Conservation (phyloP, 2,888 invertebrate species). For the Gasteruption jaculator region DNA sequence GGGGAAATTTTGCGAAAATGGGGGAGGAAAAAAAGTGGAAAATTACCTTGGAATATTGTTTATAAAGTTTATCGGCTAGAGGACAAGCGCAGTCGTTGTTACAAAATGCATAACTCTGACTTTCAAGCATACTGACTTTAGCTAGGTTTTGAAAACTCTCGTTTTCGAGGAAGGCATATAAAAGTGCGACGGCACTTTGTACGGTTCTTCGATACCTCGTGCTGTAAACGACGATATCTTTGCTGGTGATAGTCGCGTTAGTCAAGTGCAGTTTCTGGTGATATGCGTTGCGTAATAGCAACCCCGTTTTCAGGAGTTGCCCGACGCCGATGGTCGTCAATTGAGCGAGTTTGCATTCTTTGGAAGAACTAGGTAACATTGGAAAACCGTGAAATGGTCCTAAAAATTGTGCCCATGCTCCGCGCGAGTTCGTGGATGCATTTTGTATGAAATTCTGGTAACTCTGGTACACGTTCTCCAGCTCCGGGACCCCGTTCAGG, state of each 20-base stretch:
- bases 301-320: conserved; percentile 78
- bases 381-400: conserved; percentile 85
- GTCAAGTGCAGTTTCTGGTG: conserved; percentile 51
- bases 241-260: conserved; percentile 52
- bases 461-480: conserved; percentile 38
- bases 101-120: conserved; percentile 80
- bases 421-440: conserved; percentile 37
- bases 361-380: conserved; percentile 63
- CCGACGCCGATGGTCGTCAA: conserved; percentile 78
- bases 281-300: conserved; percentile 61
- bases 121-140: conserved; percentile 67
- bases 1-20: too few species aligned
- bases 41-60: conserved; percentile 48
- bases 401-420: conserved; percentile 67
- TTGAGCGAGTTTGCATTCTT: conserved; percentile 78
- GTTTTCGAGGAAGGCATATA: conserved; percentile 67
- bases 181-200: conserved; percentile 80
- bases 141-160: conserved; percentile 58
- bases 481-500: conserved; percentile 31
- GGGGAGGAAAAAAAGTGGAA: conserved; percentile 18
- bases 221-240: conserved; percentile 67
- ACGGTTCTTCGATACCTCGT: conserved; percentile 86
- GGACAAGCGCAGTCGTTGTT: conserved; percentile 81
- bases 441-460: conserved; percentile 42
- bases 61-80: conserved; percentile 60